Percentiles rank a stretch among this genome's conserved stretches.
Evolutionary conservation across 2,113 vertebrate genomes (phyloP).

Genomic region (Tangachromis dhanisi): DNA sequence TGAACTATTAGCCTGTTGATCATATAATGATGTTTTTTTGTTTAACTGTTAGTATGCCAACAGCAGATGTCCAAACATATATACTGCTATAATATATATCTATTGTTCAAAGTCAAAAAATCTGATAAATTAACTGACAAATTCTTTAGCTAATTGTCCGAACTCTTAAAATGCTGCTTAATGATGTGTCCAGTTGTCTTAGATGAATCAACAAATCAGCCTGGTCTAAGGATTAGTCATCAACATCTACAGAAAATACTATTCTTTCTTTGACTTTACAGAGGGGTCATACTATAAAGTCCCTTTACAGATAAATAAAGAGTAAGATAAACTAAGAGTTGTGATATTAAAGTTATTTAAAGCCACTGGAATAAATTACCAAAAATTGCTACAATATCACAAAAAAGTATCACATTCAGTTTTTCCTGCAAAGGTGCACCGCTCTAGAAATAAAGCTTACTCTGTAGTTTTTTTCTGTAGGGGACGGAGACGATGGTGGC

Average conservation of each 20-base stretch:
- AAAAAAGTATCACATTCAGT: not conserved
- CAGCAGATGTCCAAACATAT: not conserved
- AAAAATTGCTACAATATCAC: not conserved
- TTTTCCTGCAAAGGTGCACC: not conserved
- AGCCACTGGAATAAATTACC: not conserved
- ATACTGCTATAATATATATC: not conserved
- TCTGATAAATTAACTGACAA: not conserved
- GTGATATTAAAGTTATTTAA: not conserved
- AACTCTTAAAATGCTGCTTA: not conserved
- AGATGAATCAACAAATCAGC: not conserved
- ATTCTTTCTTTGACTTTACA: not conserved
- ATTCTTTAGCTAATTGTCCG: not conserved
- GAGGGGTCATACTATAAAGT: not conserved
- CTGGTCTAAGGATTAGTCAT: not conserved
- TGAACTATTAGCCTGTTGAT: not conserved
- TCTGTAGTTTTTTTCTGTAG: slow-evolving; percentile 87
- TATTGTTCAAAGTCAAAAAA: not conserved
- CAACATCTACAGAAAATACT: not conserved
- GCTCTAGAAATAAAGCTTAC: slow-evolving; percentile 69
- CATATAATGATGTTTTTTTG: not conserved
- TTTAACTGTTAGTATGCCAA: not conserved
- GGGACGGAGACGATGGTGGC: slow-evolving; percentile 87
- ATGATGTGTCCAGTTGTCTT: not conserved
- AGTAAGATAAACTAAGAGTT: not conserved
- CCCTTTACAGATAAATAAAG: not conserved